Percentiles rank a stretch among this genome's conserved stretches.
Evolutionary conservation across 2,797 vertebrate species (phyloP).

Genomic region (Lacerta bilineata): DNA sequence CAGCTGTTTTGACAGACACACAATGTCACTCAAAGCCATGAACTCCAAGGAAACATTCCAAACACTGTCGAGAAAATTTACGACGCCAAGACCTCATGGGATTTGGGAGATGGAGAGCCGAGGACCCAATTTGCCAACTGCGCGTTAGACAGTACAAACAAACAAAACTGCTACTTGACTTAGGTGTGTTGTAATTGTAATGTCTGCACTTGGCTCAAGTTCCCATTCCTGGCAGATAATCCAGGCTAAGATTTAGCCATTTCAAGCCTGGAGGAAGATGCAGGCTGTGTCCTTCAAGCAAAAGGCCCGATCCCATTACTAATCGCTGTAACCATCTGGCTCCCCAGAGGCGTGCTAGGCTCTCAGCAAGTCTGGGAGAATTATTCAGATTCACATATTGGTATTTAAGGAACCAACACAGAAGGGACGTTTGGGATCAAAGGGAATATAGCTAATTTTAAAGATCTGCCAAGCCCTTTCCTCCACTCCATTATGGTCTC

Average conservation of each 20-base stretch:
- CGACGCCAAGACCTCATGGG: background rate
- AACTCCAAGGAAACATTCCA: background rate
- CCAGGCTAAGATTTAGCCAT: background rate
- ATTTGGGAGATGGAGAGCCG: background rate
- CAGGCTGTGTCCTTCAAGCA: background rate
- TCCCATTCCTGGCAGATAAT: background rate
- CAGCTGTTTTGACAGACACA: background rate
- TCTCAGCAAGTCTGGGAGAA: constrained; percentile 1
- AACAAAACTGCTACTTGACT: too few species aligned
- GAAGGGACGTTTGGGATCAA: background rate
- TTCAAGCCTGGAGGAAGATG: background rate
- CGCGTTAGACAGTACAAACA: background rate
- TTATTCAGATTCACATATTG: background rate
- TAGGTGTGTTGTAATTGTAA: background rate
- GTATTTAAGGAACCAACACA: background rate
- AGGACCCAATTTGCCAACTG: background rate
- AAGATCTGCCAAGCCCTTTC: background rate
- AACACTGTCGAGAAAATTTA: too few species aligned
- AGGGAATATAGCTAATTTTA: background rate
- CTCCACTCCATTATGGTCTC: background rate
- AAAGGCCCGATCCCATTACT: constrained; percentile 1
- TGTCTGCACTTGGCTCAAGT: background rate
- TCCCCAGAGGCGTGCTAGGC: background rate
- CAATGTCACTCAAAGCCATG: background rate
- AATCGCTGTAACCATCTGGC: background rate